A percentile compares a stretch with the other conserved stretches of the same genome.
These are phyloP conservation scores for Drosophila funebris DNA, from an alignment of 1,140 invertebrate species.

Conservation along the genomic window DNA sequence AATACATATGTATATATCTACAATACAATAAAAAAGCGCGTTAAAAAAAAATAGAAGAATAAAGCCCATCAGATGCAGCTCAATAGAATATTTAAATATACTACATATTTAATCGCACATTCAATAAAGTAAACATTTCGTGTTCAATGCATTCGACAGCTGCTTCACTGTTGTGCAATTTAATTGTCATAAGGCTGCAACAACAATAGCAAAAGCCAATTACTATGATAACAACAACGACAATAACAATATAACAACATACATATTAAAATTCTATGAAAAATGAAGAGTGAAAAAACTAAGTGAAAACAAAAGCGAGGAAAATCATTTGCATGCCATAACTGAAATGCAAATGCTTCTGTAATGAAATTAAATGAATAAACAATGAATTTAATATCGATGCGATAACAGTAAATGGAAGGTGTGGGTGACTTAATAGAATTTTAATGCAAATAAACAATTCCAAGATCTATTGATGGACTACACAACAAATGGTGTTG, in stretches of 20 bases:
- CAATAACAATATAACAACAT: too few relatives aligned
- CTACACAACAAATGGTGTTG: too few relatives aligned
- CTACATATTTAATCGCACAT: background rate
- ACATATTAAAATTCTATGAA: background rate
- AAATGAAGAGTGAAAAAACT: background rate
- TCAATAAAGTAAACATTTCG: constrained; percentile 1
- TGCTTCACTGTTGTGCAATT: background rate
- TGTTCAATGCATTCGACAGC: background rate
- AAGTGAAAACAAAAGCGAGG: background rate
- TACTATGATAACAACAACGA: background rate
- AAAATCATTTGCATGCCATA: too few relatives aligned
- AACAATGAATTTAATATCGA: too few relatives aligned
- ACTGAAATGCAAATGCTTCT: too few relatives aligned
- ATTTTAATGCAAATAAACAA: too few relatives aligned
- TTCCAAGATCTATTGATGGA: too few relatives aligned
- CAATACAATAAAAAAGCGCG: constrained; percentile 1
- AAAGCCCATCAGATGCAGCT: background rate
- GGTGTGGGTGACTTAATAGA: too few relatives aligned
- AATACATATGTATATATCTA: constrained; percentile 14
- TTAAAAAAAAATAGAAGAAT: background rate
- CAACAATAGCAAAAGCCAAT: constrained; percentile 3
- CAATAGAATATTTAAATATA: constrained; percentile 15
- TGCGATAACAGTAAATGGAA: too few relatives aligned
- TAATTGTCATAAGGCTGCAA: background rate
- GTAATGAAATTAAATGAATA: too few relatives aligned